phyloP scores from a whole-genome alignment of 2,797 vertebrate species.

The Lagodon rhomboides region DNA sequence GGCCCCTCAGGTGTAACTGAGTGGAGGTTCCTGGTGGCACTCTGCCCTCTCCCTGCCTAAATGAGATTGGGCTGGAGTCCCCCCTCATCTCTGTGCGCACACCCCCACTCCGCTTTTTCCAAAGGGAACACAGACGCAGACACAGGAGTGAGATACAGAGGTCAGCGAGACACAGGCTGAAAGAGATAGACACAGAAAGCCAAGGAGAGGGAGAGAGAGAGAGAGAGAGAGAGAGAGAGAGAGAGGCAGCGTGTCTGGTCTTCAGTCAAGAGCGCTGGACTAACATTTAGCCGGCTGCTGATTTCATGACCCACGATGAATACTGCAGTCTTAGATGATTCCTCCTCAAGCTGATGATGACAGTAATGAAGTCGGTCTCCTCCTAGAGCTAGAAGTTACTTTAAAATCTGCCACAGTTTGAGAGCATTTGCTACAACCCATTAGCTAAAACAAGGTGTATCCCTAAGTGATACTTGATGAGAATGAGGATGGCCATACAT shows the following conservation, averaged over 20 bases:
- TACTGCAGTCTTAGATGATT: slow-evolving; percentile 31
- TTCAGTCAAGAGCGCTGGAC: slow-evolving; percentile 43
- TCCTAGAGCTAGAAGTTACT: slow-evolving; percentile 56
- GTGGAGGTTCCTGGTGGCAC: slow-evolving; percentile 66
- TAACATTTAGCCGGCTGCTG: slow-evolving; percentile 55
- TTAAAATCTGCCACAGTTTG: slow-evolving; percentile 55
- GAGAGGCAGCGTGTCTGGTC: slow-evolving; percentile 16
- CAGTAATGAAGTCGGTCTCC: slow-evolving; percentile 50
- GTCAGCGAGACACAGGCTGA: slow-evolving; percentile 42
- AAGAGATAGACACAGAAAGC: slow-evolving; percentile 15
- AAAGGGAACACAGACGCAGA: slow-evolving; percentile 42
- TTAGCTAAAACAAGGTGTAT: slow-evolving; percentile 73
- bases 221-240: neutral
- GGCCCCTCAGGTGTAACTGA: slow-evolving; percentile 74
- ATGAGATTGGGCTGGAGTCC: slow-evolving; percentile 54
- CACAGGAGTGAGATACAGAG: slow-evolving; percentile 42
- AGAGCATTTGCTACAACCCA: slow-evolving; percentile 58
- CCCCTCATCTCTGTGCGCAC: slow-evolving; percentile 46
- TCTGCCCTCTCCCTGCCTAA: slow-evolving; percentile 61
- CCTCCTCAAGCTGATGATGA: slow-evolving; percentile 38
- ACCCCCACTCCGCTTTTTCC: slow-evolving; percentile 35
- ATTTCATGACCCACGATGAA: slow-evolving; percentile 53
- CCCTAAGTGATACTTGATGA: slow-evolving; percentile 79
- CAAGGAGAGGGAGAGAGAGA: too few species aligned
- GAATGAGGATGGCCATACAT: slow-evolving; percentile 72